Percentiles rank a stretch among this genome's conserved stretches.
Conservation (phyloP, 2,113 vertebrate genomes). For the Anguilla rostrata region DNA sequence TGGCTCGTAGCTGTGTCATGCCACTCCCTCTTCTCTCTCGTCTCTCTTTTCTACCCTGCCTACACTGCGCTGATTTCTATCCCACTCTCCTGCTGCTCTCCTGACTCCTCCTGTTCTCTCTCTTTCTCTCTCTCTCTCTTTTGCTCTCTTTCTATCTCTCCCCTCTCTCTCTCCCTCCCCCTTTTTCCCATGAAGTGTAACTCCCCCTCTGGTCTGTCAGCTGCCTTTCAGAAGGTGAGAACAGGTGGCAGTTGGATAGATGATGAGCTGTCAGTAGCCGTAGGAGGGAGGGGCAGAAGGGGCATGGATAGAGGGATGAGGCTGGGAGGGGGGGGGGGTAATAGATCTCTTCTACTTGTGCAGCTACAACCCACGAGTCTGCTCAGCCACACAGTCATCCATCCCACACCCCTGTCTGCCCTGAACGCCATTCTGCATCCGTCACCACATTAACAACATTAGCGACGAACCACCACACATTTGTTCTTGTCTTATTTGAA, state of each 20-base stretch:
- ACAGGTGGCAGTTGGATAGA: too few relatives aligned
- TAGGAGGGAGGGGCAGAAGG: constrained; percentile 9
- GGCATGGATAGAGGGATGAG: background rate
- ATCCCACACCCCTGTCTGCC: background rate
- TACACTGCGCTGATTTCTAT: background rate
- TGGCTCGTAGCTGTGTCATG: too few relatives aligned
- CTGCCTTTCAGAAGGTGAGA: too few relatives aligned
- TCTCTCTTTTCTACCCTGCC: too few relatives aligned
- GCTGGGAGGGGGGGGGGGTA: background rate
- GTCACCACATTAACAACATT: constrained; percentile 44
- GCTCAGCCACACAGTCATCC: constrained; percentile 3
- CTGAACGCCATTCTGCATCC: constrained; percentile 28
- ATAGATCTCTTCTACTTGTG: background rate
- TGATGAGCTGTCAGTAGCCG: constrained; percentile 5
- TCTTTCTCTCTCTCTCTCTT: constrained; percentile 10
- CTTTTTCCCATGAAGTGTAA: background rate
- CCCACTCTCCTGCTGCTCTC: constrained; percentile 9
- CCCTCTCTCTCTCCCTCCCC: constrained; percentile 10
- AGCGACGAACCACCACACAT: constrained; percentile 24
- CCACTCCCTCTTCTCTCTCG: too few relatives aligned
- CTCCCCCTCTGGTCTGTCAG: background rate
- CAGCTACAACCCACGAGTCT: background rate
- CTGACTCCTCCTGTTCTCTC: background rate
- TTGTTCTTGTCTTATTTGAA: constrained; percentile 26
- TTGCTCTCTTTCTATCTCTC: constrained; percentile 8